Percentiles rank a stretch among this genome's conserved stretches.
phyloP scores from a whole-genome alignment of 1,140 invertebrate species.

The Pachypsylla venusta region DNA sequence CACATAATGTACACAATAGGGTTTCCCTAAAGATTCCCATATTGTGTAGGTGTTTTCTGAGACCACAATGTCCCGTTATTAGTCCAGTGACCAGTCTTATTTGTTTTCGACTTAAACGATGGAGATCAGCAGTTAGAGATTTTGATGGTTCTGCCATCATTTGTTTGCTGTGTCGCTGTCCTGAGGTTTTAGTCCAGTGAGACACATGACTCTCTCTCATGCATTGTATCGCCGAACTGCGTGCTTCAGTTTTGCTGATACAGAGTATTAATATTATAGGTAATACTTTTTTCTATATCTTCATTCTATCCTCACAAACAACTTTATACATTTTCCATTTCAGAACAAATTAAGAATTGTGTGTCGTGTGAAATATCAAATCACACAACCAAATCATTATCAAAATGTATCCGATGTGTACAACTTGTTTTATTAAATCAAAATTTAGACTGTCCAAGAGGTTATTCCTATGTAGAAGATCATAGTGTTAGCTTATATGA shows the following conservation, averaged over 20 bases:
- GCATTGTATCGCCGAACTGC: not conserved
- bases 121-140: too few relatives aligned
- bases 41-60: too few relatives aligned
- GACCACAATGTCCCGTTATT: too few relatives aligned
- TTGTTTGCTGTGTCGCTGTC: too few relatives aligned
- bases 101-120: too few relatives aligned
- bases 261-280: not conserved
- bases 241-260: not conserved
- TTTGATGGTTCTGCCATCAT: too few relatives aligned
- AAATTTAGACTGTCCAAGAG: not conserved
- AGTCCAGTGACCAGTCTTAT: too few relatives aligned
- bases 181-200: not conserved
- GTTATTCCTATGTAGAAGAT: conserved; percentile 2
- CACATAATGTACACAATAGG: too few relatives aligned
- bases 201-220: not conserved
- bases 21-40: too few relatives aligned
- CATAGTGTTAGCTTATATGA: not conserved
- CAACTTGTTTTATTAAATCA: not conserved
- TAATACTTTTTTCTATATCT: not conserved
- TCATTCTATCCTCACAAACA: not conserved
- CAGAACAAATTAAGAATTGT: conserved; percentile 2
- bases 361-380: not conserved
- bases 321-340: not conserved
- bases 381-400: not conserved
- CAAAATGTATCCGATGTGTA: conserved; percentile 5